A percentile compares a stretch with the other conserved stretches of the same genome.
Evolutionary conservation across 2,888 invertebrate genomes (phyloP).

Genomic region (Horisme vitalbata): DNA sequence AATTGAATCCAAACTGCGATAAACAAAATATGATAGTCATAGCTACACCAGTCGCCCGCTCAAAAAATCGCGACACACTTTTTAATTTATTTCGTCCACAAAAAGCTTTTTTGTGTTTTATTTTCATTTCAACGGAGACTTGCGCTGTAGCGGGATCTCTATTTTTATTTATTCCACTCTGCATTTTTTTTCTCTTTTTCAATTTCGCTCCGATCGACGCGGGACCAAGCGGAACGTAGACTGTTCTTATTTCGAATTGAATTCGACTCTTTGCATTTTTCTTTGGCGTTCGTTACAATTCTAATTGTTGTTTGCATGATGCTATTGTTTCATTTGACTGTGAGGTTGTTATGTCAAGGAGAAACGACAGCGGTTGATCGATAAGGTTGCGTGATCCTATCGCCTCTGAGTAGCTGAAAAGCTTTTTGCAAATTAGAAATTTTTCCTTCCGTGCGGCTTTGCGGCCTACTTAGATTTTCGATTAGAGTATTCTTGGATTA

Average conservation of each 20-base stretch:
- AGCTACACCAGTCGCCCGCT: constrained; percentile 46
- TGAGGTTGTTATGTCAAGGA: constrained; percentile 53
- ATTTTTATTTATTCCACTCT: constrained; percentile 79
- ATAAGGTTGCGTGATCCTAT: constrained; percentile 65
- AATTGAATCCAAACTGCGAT: constrained; percentile 36
- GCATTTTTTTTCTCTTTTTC: constrained; percentile 69
- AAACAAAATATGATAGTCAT: constrained; percentile 53
- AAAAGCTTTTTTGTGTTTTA: constrained; percentile 78
- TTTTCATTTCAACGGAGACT: constrained; percentile 82
- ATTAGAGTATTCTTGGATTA: constrained; percentile 19
- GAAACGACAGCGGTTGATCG: constrained; percentile 54
- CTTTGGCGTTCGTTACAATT: constrained; percentile 64
- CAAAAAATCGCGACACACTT: constrained; percentile 78
- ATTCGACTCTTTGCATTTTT: constrained; percentile 74
- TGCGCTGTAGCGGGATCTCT: constrained; percentile 81
- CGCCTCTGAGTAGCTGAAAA: constrained; percentile 59
- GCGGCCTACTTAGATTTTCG: constrained; percentile 33
- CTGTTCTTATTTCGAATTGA: constrained; percentile 80
- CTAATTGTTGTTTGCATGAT: constrained; percentile 79
- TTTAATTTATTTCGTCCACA: constrained; percentile 82
- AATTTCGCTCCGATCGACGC: constrained; percentile 78
- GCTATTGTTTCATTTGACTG: constrained; percentile 63
- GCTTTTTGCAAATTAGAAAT: constrained; percentile 68
- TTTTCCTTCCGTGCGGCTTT: constrained; percentile 44
- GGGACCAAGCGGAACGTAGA: constrained; percentile 74